Evolutionary conservation across 2,113 vertebrate species (phyloP).

Genomic region (Phylloscopus trochiloides): DNA sequence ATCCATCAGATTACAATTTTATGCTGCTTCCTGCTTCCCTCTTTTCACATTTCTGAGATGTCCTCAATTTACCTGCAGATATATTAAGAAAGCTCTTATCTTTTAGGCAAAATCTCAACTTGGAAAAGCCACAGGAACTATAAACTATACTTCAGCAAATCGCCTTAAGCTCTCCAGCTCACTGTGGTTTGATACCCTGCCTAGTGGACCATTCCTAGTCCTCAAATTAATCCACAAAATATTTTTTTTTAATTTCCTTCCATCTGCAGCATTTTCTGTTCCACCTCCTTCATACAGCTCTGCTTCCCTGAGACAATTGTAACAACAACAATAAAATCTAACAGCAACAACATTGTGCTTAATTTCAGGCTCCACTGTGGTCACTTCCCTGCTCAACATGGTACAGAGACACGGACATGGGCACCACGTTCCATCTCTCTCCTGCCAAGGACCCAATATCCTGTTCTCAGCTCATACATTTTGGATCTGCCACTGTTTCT

Average conservation of each 20-base stretch:
- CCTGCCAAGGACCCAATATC: slow-evolving; percentile 1
- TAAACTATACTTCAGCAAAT: slow-evolving; percentile 48
- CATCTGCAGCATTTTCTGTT: slow-evolving; percentile 18
- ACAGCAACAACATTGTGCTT: not conserved
- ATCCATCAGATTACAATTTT: not conserved
- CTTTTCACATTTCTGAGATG: not conserved
- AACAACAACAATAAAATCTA: not conserved
- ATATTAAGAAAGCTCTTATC: slow-evolving; percentile 45
- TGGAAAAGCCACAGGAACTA: slow-evolving; percentile 50
- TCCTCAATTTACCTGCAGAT: slow-evolving; percentile 54
- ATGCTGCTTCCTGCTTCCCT: not conserved
- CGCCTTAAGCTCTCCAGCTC: slow-evolving; percentile 33
- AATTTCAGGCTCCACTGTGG: not conserved
- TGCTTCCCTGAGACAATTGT: not conserved
- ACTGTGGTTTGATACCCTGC: slow-evolving; percentile 55
- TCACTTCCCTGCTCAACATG: not conserved
- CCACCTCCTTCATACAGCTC: not conserved
- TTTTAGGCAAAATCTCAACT: slow-evolving; percentile 34
- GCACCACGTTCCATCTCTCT: not conserved
- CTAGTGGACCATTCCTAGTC: not conserved
- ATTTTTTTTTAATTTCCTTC: slow-evolving; percentile 16
- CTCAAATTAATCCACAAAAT: slow-evolving; percentile 24
- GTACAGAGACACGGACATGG: not conserved
- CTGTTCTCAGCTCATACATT: slow-evolving; percentile 37
- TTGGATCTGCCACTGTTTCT: slow-evolving; percentile 14